Conservation (phyloP, 1,140 invertebrate genomes). For the Manduca sexta region DNA sequence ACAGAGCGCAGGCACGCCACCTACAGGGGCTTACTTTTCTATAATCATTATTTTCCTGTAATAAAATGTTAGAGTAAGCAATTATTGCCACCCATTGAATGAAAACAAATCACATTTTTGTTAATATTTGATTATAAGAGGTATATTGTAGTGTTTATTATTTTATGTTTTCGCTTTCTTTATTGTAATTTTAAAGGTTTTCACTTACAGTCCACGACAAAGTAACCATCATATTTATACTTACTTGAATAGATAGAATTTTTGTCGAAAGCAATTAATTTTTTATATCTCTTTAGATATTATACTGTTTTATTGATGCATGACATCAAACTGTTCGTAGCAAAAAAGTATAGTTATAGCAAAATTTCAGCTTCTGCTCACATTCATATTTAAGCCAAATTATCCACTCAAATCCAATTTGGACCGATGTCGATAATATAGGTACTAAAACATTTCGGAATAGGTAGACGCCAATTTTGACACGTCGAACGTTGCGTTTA, state of each 20-base stretch:
- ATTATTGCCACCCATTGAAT: constrained; percentile 56
- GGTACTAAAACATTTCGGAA: constrained; percentile 28
- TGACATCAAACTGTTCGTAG: too few species aligned
- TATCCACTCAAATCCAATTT: constrained; percentile 22
- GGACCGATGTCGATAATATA: constrained; percentile 24
- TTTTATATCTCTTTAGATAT: too few species aligned
- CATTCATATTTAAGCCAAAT: constrained; percentile 20
- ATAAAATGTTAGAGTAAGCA: constrained; percentile 61
- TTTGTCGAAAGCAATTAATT: too few species aligned
- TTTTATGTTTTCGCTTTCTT: too few species aligned
- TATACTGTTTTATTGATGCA: too few species aligned
- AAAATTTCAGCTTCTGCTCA: constrained; percentile 17
- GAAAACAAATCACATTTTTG: background rate
- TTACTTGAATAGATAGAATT: too few species aligned
- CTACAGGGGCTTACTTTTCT: constrained; percentile 47
- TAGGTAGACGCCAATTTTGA: constrained; percentile 40
- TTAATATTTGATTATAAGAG: too few species aligned
- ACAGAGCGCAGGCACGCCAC: constrained; percentile 56
- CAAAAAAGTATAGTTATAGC: too few species aligned
- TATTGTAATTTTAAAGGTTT: too few species aligned
- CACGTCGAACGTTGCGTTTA: constrained; percentile 46
- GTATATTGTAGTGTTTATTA: too few species aligned
- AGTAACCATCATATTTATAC: too few species aligned
- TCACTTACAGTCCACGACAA: too few species aligned
- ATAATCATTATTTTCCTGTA: constrained; percentile 65